A percentile compares a stretch with the other conserved stretches of the same genome.
phyloP scores from a whole-genome alignment of 2,888 invertebrate species.

The Drosophila atroscutellata region DNA sequence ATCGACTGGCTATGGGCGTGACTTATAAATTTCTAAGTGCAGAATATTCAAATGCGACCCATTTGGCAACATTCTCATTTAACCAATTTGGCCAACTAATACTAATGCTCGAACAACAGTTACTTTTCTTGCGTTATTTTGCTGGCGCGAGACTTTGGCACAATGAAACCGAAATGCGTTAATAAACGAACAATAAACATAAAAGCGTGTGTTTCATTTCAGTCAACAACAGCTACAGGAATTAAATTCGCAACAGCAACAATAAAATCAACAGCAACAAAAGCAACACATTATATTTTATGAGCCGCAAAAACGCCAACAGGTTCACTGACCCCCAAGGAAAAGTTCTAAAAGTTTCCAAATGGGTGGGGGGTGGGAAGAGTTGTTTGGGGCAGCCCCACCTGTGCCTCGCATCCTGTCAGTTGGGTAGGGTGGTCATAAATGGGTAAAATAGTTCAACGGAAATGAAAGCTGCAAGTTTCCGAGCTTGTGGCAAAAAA shows the following conservation, averaged over 20 bases:
- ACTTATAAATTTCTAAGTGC: slow-evolving; percentile 15
- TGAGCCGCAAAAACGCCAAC: slow-evolving; percentile 67
- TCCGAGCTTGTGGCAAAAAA: slow-evolving; percentile 30
- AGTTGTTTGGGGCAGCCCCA: slow-evolving; percentile 9
- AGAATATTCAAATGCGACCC: slow-evolving; percentile 19
- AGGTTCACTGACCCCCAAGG: slow-evolving; percentile 66
- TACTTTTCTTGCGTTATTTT: slow-evolving; percentile 9
- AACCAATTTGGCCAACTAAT: slow-evolving; percentile 33
- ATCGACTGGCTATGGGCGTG: slow-evolving; percentile 17
- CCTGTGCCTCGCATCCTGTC: slow-evolving; percentile 36
- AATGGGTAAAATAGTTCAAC: slow-evolving; percentile 59
- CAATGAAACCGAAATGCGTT: slow-evolving; percentile 13
- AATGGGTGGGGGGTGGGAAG: too few relatives aligned
- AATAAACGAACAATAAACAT: slow-evolving; percentile 28
- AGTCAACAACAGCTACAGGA: slow-evolving; percentile 52
- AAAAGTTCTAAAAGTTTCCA: slow-evolving; percentile 3
- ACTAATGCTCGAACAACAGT: slow-evolving; percentile 20
- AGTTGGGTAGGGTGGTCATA: not conserved
- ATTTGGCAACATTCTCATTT: slow-evolving; percentile 51
- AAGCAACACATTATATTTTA: slow-evolving; percentile 54
- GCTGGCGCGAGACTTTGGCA: slow-evolving; percentile 14
- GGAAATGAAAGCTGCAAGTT: slow-evolving; percentile 70
- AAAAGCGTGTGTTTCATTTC: slow-evolving; percentile 65
- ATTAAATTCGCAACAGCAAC: slow-evolving; percentile 40
- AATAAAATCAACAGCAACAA: slow-evolving; percentile 12